Conservation (phyloP, 37 sponge, comb jelly and placozoan genomes). For the Dysidea cf. avara region DNA sequence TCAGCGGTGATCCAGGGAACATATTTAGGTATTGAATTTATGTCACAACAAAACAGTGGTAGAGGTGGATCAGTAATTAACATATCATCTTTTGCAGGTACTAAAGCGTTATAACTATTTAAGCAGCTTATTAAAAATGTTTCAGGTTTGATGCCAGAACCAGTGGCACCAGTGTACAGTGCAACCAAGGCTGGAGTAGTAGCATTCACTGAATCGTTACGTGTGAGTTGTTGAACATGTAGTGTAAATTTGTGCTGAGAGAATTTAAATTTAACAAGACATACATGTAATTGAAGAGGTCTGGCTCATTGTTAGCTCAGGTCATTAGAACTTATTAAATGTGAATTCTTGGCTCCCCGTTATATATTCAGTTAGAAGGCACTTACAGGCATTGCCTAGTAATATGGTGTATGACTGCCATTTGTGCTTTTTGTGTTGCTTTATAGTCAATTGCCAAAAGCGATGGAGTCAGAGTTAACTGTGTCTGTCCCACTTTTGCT, state of each 20-base stretch:
- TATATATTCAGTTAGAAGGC: too few species aligned
- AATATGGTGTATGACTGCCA: too few species aligned
- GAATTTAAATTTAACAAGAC: too few species aligned
- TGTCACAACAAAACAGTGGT: slow-evolving; percentile 58
- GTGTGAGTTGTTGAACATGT: too few species aligned
- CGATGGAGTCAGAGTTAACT: slow-evolving; percentile 71
- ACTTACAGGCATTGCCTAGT: too few species aligned
- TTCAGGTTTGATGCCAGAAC: slow-evolving; percentile 48
- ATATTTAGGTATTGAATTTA: slow-evolving; percentile 60
- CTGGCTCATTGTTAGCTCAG: too few species aligned
- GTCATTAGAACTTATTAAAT: too few species aligned
- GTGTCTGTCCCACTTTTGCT: slow-evolving; percentile 69
- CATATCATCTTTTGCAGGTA: slow-evolving; percentile 76
- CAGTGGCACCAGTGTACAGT: slow-evolving; percentile 51
- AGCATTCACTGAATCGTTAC: slow-evolving; percentile 49
- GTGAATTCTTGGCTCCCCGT: too few species aligned
- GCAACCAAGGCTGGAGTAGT: slow-evolving; percentile 72
- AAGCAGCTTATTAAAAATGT: neutral
- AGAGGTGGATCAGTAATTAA: slow-evolving; percentile 75
- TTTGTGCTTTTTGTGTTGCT: too few species aligned
- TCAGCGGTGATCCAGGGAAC: slow-evolving; percentile 59
- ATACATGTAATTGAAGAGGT: too few species aligned
- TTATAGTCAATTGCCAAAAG: too few species aligned
- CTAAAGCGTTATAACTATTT: neutral
- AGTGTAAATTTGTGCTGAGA: too few species aligned